A percentile compares a stretch with the other conserved stretches of the same genome.
Evolutionary conservation across 2,113 vertebrate species (phyloP).

Genomic region (Pelecanus crispus): DNA sequence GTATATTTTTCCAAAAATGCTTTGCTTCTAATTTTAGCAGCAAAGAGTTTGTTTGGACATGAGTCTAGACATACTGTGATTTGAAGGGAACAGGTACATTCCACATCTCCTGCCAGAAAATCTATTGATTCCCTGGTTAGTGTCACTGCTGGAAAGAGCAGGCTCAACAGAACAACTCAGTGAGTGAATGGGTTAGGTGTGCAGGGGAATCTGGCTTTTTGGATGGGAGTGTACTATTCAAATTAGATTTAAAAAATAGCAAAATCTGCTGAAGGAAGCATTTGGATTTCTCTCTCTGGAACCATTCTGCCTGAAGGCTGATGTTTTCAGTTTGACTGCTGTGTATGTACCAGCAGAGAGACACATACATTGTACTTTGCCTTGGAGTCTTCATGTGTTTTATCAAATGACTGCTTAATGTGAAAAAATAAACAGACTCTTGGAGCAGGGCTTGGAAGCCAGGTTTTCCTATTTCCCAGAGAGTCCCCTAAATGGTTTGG

Average conservation of each 20-base stretch:
- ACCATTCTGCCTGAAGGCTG: neutral
- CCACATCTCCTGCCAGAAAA: slow-evolving; percentile 1
- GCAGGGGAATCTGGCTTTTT: neutral
- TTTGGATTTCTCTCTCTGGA: neutral
- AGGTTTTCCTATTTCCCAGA: neutral
- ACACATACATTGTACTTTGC: neutral
- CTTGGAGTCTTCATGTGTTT: neutral
- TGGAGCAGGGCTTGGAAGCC: neutral
- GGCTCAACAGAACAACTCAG: neutral
- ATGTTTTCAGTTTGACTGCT: neutral
- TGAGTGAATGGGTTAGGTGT: neutral
- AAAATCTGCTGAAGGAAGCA: neutral
- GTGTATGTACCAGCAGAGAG: neutral
- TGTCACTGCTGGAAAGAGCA: neutral
- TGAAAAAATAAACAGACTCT: neutral
- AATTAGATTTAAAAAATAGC: neutral
- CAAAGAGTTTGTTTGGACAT: slow-evolving; percentile 26
- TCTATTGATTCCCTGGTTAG: neutral
- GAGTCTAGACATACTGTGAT: slow-evolving; percentile 55
- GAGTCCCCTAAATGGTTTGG: neutral
- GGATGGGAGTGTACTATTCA: neutral
- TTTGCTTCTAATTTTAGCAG: slow-evolving; percentile 48
- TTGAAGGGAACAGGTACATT: slow-evolving; percentile 42
- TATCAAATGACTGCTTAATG: neutral
- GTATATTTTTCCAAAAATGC: slow-evolving; percentile 17